Base-by-base conservation (phyloP, 2,113 vertebrate species). In the Taurulus bubalis region DNA sequence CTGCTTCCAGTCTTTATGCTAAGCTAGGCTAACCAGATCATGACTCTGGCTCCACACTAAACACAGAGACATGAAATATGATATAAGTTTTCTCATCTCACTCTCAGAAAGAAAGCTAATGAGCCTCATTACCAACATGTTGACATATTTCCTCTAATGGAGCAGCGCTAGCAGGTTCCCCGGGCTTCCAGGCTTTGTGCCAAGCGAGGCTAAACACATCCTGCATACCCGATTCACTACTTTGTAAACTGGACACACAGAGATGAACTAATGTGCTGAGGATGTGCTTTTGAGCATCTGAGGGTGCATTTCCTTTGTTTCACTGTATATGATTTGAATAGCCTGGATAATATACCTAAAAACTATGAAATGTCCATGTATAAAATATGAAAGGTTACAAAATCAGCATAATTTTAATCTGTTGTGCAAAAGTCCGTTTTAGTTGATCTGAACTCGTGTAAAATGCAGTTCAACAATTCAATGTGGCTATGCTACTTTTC, bases 401-500 rank as follows among this genome's bases (percentile, higher is more conserved):
- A 63, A 22, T 34, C 56, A 42, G 36, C 16, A 53, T 62, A 10
- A 12, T 56, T 47, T 16, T 47, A 2, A 18, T 30, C 4, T 55
- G 62, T 14, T 45, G 59, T 30, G 11, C 22, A 58, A 42, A 49
- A 8, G 7, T 71, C 51, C 4, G 2, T 16, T 64, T 64, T n/a
- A 30, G 63, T 28, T 34, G 36, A 77, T 64, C 59, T 67, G 20
- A 67, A 0, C 14, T 12, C 8, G 18, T 74, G 59, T 67, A 56
- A 59, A 59, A 80, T 81, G 30, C 2, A 60, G 56, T 79, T 65
- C 40, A 79, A 59, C 12, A 40, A 4, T 83, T 85, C 76, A 81
- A 80, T 28, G 7, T n/a, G n/a, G n/a, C n/a, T n/a, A n/a, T n/a
- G n/a, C n/a, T 65, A 62, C 67, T 81, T 78, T 77, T 71, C 38